Base-by-base conservation (phyloP, 2,888 invertebrate genomes). In the Cephus spinipes region DNA sequence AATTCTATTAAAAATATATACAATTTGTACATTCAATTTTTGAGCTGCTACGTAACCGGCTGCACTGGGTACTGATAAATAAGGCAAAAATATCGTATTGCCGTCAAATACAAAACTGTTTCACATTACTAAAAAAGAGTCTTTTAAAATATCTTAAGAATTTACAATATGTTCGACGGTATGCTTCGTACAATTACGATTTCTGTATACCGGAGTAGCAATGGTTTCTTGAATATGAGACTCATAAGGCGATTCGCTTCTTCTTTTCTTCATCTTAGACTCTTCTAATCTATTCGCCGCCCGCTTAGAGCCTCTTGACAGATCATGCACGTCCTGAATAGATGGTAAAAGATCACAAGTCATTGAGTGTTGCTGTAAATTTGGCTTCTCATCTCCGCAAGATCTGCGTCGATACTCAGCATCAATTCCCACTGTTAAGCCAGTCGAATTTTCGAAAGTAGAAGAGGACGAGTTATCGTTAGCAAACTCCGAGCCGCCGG, bases 91-190 rank as follows among this genome's bases (percentile, higher is more conserved):
- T 55, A 23, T 55, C 23, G 9, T 23, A 55, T 23, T 23, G 55
- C 23, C 55, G 55, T 2, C 0, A 55, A 55, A 55, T 55, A 23
- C 2, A 23, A 40, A 40, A 40, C 40, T 55, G 40, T 55, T 23
- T 55, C 23, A 23, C 23, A 23, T 55, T 23, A 23, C 23, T 23
- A 9, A 9, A 40, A 40, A 15, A 55, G 9, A 55, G 55, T 23
- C 23, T 55, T 23, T 0, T 0, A 55, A 31, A 31, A 3, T 33
- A 12, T 71, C n/a, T 83, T 89, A 91, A 36, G 90, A 91, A 81
- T 91, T 91, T n/a, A 91, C 91, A 73, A 91, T 91, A 78, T 87
- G 86, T 4, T 91, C 91, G 11, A 91, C 91, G 30, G 91, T 90
- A 79, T 91, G 90, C 75, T 91, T 90, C 30, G 90, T 90, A 74